A percentile compares a stretch with the other conserved stretches of the same genome.
These are phyloP conservation scores for Carcharodon carcharias DNA, from an alignment of 2,797 vertebrate species.

Conservation along the genomic window DNA sequence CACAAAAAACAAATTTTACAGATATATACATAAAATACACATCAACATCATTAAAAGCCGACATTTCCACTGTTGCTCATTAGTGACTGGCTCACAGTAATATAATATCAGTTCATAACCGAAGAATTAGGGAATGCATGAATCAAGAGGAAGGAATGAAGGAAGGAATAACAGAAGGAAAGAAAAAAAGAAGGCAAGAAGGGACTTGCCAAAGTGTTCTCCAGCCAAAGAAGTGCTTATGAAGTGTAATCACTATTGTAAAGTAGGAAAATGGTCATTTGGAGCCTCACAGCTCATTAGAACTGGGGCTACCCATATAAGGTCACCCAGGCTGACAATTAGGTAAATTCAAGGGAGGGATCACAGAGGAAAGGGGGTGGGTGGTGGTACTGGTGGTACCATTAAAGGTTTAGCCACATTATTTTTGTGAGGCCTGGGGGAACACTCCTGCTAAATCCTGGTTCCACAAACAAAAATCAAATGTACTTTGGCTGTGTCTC, in stretches of 20 bases:
- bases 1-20: not conserved
- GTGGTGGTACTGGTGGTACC: not conserved
- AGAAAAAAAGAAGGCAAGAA: not conserved
- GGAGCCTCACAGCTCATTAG: not conserved
- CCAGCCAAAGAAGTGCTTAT: not conserved
- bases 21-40: not conserved
- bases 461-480: not conserved
- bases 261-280: not conserved
- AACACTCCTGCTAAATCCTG: not conserved
- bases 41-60: not conserved
- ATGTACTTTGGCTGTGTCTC: not conserved
- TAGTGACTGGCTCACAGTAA: not conserved
- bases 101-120: not conserved
- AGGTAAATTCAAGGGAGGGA: not conserved
- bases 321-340: not conserved
- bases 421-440: not conserved
- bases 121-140: not conserved
- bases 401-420: not conserved
- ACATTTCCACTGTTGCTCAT: not conserved
- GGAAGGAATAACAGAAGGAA: not conserved
- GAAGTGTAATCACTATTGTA: not conserved
- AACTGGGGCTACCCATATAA: not conserved
- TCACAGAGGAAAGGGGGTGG: not conserved
- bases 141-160: not conserved
- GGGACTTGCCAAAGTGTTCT: not conserved